Evolutionary conservation across 1,140 invertebrate species (phyloP).

Genomic region (Limonius californicus): DNA sequence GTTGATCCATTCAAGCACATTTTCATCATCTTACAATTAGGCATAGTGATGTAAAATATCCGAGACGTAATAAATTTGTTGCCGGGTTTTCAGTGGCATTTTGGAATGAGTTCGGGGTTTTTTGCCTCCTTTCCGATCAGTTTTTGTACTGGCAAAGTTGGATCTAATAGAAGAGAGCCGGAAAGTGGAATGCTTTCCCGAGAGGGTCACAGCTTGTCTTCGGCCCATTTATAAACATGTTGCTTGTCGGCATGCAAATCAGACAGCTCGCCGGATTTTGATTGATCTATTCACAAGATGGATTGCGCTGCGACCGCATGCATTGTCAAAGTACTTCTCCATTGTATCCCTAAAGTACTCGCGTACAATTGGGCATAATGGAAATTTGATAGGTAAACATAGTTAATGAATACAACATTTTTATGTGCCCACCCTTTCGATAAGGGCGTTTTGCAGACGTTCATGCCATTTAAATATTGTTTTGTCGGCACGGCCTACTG

Average conservation of each 20-base stretch:
- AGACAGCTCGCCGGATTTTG: conserved; percentile 44
- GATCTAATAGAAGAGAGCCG: neutral
- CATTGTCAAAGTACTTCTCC: conserved; percentile 37
- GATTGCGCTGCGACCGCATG: conserved; percentile 38
- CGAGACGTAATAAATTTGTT: too few relatives aligned
- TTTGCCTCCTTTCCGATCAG: too few relatives aligned
- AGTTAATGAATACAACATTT: neutral
- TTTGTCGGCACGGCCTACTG: too few relatives aligned
- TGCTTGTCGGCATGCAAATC: conserved; percentile 48
- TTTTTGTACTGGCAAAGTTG: neutral
- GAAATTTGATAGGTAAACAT: neutral
- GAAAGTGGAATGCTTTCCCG: neutral
- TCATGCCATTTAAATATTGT: too few relatives aligned
- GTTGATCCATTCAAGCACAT: too few relatives aligned
- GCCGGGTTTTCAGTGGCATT: too few relatives aligned
- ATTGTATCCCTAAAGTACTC: conserved; percentile 30
- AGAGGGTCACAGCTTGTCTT: conserved; percentile 38
- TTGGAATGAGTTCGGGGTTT: too few relatives aligned
- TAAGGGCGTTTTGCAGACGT: too few relatives aligned
- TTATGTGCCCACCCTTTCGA: neutral
- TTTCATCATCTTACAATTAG: too few relatives aligned
- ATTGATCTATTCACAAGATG: conserved; percentile 48
- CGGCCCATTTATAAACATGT: conserved; percentile 48
- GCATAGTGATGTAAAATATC: too few relatives aligned
- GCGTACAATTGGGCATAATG: conserved; percentile 18